phyloP scores from a whole-genome alignment of 2,797 vertebrate species.

The Gymnothorax javanicus region DNA sequence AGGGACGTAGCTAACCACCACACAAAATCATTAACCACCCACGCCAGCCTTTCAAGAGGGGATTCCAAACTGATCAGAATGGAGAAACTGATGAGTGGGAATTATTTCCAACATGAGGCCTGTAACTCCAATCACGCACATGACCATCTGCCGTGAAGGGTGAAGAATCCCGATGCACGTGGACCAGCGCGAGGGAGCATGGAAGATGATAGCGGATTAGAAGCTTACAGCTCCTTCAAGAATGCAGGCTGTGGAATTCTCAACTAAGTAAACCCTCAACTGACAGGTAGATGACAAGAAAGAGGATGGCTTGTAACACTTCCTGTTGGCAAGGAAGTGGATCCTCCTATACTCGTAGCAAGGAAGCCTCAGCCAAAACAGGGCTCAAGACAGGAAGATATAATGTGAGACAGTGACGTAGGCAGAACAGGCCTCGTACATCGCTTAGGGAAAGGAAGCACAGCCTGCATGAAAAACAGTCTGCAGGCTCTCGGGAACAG shows the following conservation, averaged over 20 bases:
- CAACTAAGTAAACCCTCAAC: slow-evolving; percentile 11
- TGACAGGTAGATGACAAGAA: slow-evolving; percentile 28
- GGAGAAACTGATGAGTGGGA: background rate
- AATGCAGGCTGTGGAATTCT: slow-evolving; percentile 1
- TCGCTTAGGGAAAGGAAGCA: slow-evolving; percentile 57
- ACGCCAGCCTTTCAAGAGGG: background rate
- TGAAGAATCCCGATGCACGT: background rate
- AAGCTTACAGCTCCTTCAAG: background rate
- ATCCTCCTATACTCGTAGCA: slow-evolving; percentile 43
- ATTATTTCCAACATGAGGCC: background rate
- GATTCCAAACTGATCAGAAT: background rate
- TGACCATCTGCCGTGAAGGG: background rate
- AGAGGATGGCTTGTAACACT: slow-evolving; percentile 1
- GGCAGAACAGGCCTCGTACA: slow-evolving; percentile 53
- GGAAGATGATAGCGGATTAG: slow-evolving; percentile 2
- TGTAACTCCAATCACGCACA: slow-evolving; percentile 1
- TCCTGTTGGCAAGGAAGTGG: slow-evolving; percentile 33
- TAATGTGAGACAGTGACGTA: slow-evolving; percentile 56
- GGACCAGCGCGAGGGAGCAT: background rate
- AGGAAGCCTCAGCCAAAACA: slow-evolving; percentile 65
- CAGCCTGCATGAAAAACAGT: slow-evolving; percentile 54
- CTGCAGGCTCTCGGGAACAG: slow-evolving; percentile 63
- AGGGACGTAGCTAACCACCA: background rate
- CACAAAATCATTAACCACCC: background rate
- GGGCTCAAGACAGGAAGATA: slow-evolving; percentile 58